Evolutionary conservation across 2,113 vertebrate species (phyloP).

Genomic region (Triplophysa dalaica): DNA sequence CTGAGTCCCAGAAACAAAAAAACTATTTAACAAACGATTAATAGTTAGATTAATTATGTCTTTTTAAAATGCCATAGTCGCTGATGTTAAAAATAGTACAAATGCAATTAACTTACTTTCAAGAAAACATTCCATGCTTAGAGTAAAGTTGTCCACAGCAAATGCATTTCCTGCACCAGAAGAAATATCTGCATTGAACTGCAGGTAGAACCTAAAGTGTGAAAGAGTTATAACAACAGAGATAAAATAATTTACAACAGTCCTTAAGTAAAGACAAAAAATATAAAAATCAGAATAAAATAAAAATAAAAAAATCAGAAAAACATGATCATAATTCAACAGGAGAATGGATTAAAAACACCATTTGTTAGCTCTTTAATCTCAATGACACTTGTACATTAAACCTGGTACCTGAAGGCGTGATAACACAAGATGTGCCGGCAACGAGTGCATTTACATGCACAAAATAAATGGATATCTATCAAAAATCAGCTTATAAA

Average conservation of each 20-base stretch:
- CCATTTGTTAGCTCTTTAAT: too few species aligned
- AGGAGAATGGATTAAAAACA: too few species aligned
- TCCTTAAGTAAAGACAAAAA: background rate
- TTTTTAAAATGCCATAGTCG: background rate
- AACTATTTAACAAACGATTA: too few species aligned
- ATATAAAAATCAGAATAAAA: too few species aligned
- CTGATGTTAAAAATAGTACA: background rate
- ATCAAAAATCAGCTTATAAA: too few species aligned
- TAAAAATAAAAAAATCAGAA: background rate
- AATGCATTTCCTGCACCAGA: slow-evolving; percentile 80
- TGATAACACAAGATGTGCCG: too few species aligned
- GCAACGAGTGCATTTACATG: too few species aligned
- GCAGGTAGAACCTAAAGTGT: slow-evolving; percentile 90
- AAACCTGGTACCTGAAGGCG: too few species aligned
- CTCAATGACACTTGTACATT: too few species aligned
- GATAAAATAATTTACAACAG: background rate
- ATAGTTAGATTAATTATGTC: too few species aligned
- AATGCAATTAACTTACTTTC: slow-evolving; percentile 83
- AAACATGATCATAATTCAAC: background rate
- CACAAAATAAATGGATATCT: too few species aligned
- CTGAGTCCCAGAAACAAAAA: too few species aligned
- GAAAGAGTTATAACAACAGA: slow-evolving; percentile 27
- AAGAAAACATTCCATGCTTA: slow-evolving; percentile 95
- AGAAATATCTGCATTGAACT: slow-evolving; percentile 83
- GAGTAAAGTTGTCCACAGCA: slow-evolving; percentile 91